phyloP scores from a whole-genome alignment of 2,888 invertebrate genomes.

The Autographa gamma region DNA sequence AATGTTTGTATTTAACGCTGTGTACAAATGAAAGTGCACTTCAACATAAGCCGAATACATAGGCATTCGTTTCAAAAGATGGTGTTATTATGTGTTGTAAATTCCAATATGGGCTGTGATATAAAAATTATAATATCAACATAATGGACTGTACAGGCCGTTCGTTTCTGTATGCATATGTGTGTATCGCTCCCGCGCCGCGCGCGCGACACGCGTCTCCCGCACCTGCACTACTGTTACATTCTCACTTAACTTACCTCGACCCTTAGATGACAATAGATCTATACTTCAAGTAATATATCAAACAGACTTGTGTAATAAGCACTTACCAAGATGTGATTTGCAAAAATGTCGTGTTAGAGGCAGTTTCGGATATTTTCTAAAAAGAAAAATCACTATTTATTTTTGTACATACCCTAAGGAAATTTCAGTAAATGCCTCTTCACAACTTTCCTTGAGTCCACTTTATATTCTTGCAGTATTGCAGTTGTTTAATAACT shows the following conservation, averaged over 20 bases:
- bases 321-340: background rate
- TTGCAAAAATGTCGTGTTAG: constrained; percentile 30
- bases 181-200: constrained; percentile 74
- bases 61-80: constrained; percentile 85
- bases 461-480: constrained; percentile 17
- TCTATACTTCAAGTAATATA: background rate
- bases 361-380: constrained; percentile 66
- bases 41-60: constrained; percentile 81
- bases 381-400: constrained; percentile 63
- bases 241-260: too few species aligned
- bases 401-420: constrained; percentile 74
- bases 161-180: constrained; percentile 87
- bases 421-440: constrained; percentile 65
- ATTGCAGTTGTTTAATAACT: constrained; percentile 27
- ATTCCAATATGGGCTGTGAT: constrained; percentile 95
- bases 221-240: background rate
- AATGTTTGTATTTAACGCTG: constrained; percentile 86
- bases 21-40: constrained; percentile 89
- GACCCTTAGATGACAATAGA: background rate
- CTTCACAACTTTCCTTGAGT: constrained; percentile 34
- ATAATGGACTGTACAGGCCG: constrained; percentile 92
- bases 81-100: constrained; percentile 89
- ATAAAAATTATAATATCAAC: constrained; percentile 90
- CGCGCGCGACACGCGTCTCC: constrained; percentile 30
- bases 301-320: background rate